Evolutionary conservation across 2,113 vertebrate species (phyloP).

Genomic region (Ondatra zibethicus): DNA sequence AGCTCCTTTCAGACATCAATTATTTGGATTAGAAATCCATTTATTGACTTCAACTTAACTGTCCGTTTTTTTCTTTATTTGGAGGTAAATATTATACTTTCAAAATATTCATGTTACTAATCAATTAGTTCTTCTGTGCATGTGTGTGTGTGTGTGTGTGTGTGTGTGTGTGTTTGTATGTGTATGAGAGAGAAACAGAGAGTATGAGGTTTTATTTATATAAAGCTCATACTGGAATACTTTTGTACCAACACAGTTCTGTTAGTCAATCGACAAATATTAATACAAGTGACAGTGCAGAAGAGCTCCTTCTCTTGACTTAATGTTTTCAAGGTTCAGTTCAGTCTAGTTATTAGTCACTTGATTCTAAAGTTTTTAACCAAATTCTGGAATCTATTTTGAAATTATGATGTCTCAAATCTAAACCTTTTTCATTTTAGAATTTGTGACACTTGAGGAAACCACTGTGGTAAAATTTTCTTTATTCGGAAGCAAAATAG

Average conservation of each 20-base stretch:
- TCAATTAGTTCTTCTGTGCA: background rate
- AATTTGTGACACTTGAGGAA: constrained; percentile 44
- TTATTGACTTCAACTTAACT: background rate
- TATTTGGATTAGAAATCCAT: background rate
- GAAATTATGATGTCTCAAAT: constrained; percentile 22
- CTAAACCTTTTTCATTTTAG: background rate
- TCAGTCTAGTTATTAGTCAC: constrained; percentile 67
- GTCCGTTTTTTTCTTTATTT: background rate
- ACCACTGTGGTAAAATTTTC: constrained; percentile 15
- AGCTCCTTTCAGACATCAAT: background rate
- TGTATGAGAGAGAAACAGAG: background rate
- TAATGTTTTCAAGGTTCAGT: constrained; percentile 66
- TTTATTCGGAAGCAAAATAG: constrained; percentile 28
- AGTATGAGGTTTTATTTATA: background rate
- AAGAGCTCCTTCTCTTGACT: constrained; percentile 41
- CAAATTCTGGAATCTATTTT: constrained; percentile 61
- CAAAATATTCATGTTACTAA: background rate
- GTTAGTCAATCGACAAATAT: background rate
- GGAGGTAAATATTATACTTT: background rate
- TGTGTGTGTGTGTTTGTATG: background rate
- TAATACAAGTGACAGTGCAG: background rate
- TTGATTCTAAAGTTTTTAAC: constrained; percentile 68
- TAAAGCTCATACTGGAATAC: background rate
- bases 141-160: background rate
- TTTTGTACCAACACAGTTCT: background rate